phyloP scores from a whole-genome alignment of 2,797 vertebrate genomes.

The Emys orbicularis region DNA sequence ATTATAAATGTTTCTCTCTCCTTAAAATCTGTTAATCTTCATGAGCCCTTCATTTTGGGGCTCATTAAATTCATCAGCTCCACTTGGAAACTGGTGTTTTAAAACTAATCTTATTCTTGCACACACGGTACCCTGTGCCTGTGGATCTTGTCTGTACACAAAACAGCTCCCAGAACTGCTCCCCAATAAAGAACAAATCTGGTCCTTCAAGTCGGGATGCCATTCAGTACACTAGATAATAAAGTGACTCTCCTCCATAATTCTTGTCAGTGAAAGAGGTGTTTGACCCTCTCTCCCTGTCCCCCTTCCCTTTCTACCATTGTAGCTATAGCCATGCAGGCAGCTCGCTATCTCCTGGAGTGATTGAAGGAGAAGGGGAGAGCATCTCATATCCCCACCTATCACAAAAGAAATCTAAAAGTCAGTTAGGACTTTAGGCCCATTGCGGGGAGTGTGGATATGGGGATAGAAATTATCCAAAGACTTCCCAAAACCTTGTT shows the following conservation, averaged over 20 bases:
- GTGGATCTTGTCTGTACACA: not conserved
- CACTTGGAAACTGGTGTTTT: not conserved
- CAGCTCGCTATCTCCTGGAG: not conserved
- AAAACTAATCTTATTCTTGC: fast-evolving
- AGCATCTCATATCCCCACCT: slow-evolving; percentile 19
- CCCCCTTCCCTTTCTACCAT: not conserved
- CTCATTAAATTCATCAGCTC: not conserved
- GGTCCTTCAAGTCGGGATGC: not conserved
- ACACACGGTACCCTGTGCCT: not conserved
- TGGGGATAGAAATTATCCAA: not conserved
- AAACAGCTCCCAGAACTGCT: not conserved
- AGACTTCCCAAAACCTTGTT: not conserved
- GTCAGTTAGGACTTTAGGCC: not conserved
- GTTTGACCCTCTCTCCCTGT: not conserved
- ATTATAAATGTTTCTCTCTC: not conserved
- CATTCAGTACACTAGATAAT: not conserved
- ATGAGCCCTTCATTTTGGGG: not conserved
- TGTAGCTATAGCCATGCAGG: not conserved
- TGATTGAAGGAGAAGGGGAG: not conserved
- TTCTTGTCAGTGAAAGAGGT: not conserved
- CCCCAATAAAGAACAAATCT: not conserved
- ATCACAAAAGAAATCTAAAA: not conserved
- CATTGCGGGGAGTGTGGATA: not conserved
- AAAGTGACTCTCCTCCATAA: not conserved
- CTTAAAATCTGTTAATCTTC: not conserved